Evolutionary conservation across 2,888 invertebrate species (phyloP).

Genomic region (Brenthis hecate): DNA sequence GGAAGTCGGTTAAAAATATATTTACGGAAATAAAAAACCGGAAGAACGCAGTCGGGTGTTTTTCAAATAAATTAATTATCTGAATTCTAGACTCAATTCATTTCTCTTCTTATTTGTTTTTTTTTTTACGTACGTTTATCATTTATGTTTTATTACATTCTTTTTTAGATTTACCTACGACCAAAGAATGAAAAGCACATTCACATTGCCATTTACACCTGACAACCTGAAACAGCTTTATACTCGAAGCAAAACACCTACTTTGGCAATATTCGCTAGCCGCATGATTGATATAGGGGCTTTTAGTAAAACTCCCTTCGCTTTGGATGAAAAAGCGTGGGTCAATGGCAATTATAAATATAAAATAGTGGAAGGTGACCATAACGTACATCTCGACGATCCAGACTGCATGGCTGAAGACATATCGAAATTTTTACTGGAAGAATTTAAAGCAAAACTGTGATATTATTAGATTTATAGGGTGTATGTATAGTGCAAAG

Average conservation of each 20-base stretch:
- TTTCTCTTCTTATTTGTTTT: not conserved
- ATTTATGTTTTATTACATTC: not conserved
- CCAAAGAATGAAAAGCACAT: slow-evolving; percentile 61
- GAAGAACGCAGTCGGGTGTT: slow-evolving; percentile 5
- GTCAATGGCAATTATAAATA: slow-evolving; percentile 55
- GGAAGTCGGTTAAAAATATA: too few species aligned
- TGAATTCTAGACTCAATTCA: not conserved
- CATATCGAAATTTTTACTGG: slow-evolving; percentile 56
- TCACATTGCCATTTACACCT: slow-evolving; percentile 52
- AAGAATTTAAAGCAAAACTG: slow-evolving; percentile 36
- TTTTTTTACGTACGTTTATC: not conserved
- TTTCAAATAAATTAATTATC: slow-evolving; percentile 10
- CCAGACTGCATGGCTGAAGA: slow-evolving; percentile 77
- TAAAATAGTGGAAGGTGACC: slow-evolving; percentile 76
- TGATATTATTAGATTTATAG: too few species aligned
- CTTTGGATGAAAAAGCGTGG: slow-evolving; percentile 55
- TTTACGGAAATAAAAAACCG: too few species aligned
- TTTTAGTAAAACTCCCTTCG: slow-evolving; percentile 51
- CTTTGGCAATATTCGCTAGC: slow-evolving; percentile 54
- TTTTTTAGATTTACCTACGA: slow-evolving; percentile 54
- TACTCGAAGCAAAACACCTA: slow-evolving; percentile 51
- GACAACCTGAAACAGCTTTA: slow-evolving; percentile 52
- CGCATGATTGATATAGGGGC: slow-evolving; percentile 43
- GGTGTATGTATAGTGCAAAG: slow-evolving; percentile 19
- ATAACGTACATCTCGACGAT: slow-evolving; percentile 82